Evolutionary conservation across 1,140 invertebrate genomes (phyloP), one percentile per base, ranked within the genome.

Genomic region (Lasioglossum albipes): DNA sequence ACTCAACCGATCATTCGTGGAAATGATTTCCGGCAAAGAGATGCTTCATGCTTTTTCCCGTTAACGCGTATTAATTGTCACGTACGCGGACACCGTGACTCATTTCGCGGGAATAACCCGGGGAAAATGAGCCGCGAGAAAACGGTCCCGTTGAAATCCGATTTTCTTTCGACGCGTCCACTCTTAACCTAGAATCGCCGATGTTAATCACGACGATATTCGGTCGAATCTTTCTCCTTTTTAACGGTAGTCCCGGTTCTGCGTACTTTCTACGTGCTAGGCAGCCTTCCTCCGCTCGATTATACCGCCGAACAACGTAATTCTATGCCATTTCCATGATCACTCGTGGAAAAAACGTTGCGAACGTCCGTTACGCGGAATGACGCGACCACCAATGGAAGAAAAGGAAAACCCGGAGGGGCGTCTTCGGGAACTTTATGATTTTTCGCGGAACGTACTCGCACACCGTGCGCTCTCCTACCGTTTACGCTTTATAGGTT

Each of bases 1-100:
- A 80, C 72, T 84, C 74, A 67, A 42, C 9, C 31, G 72, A 59
- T 75, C 31, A 76, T 75, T 79, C 36, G 31, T 18, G 27, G 69
- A 64, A 84, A 59, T 75, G n/a, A 68, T 79, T 67, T 49, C 13
- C 10, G 10, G 4, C 22, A 16, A 27, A 16, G 49, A 79, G 62
- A 79, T 57, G 27, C 27, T 27, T 79, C 62, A 57, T 57, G 45
- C 31, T 36, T 22, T 36, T 59, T 74, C 49, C 41, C 52, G 6
- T 61, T 66, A 66, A 66, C 36, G 66, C 36, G 66, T 12, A 36
- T 57, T 79, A 73, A 74, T 79, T n/a, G 66, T 54, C 45, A 27
- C 0, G 7, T 7, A 42, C 20, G 10, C 18, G 16, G 2, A n/a
- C 52, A 41, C 16, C 16, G n/a, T 79, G 70, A 71, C 31, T 79